Percentiles rank a stretch among this genome's conserved stretches.
Conservation (phyloP, 2,797 vertebrate genomes). For the Dicrostonyx torquatus region DNA sequence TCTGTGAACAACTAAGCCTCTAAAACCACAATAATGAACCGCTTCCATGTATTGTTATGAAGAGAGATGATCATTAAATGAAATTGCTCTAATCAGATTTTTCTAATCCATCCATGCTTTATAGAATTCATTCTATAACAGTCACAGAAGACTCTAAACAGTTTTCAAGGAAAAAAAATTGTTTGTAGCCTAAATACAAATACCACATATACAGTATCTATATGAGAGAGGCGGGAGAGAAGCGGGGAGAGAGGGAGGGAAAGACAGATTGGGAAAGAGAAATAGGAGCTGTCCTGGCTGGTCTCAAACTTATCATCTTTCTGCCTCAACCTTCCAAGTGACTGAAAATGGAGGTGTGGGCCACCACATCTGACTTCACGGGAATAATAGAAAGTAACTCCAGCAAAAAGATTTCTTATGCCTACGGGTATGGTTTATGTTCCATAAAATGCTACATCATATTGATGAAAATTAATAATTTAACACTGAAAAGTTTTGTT, state of each 20-base stretch:
- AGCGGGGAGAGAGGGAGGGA: too few relatives aligned
- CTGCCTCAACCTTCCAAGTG: neutral
- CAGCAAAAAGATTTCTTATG: constrained; percentile 36
- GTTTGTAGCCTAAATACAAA: constrained; percentile 37
- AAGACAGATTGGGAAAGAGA: too few relatives aligned
- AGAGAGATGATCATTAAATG: constrained; percentile 39
- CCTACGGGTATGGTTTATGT: neutral
- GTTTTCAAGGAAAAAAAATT: neutral
- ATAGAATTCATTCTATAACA: constrained; percentile 31
- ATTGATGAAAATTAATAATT: constrained; percentile 28
- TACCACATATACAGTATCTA: neutral
- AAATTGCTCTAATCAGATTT: constrained; percentile 50
- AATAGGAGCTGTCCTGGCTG: too few relatives aligned
- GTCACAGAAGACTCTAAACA: neutral
- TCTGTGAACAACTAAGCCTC: constrained; percentile 6
- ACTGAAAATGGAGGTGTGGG: neutral
- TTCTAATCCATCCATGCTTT: constrained; percentile 37
- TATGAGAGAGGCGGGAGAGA: neutral
- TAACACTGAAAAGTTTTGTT: neutral
- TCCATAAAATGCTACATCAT: neutral
- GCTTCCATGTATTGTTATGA: constrained; percentile 5
- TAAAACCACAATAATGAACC: constrained; percentile 7
- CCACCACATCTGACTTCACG: neutral
- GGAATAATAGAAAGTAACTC: neutral
- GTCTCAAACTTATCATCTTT: neutral